Base-by-base conservation (phyloP, 2,797 vertebrate genomes). In the Orestias chungarensis region DNA sequence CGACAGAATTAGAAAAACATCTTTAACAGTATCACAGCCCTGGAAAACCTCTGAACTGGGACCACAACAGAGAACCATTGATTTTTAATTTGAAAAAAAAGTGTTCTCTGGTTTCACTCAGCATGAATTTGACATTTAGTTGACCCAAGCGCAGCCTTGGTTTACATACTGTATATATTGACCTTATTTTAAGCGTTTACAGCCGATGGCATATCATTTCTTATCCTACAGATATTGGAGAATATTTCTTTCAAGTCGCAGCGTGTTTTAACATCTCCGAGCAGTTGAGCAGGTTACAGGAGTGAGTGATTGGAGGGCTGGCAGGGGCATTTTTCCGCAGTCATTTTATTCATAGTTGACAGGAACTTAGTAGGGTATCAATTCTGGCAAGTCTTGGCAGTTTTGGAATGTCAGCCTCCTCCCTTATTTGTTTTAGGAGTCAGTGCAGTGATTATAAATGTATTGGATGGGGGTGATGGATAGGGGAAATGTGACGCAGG, bases 311-410 rank as follows among this genome's bases (percentile, higher is more conserved):
- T 52, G 42, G 14, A 61, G 43, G 44, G 33, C 29, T 59, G 74
- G 78, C 10, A 27, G 5, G 64, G 71, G 69, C 84, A 82, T 85
- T 83, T 72, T 79, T 86, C 68, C 38, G 76, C 74, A 70, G 69
- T 80, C 77, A 23, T 78, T 89, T 85, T 81, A 89, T 88, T 87
- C 83, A 75, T 35, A 78, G 25, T 20, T 79, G 86, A 85, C 82
- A 82, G 78, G 70, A 86, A 72, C 78, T 47, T 20, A 82, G 71
- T 71, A 77, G 74, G 81, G 75, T 80, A 81, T 84, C 81, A 59
- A 75, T 68, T 42, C 76, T 50, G 83, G 82, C 89, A 90, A 86
- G 90, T 91, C 87, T 89, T 76, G 86, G 47, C 88, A 89, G 81
- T 81, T 83, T 70, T 33, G 85, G 88, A 88, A 91, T 91, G 84